Conservation (phyloP, 2,888 invertebrate species). For the Hesperia comma region DNA sequence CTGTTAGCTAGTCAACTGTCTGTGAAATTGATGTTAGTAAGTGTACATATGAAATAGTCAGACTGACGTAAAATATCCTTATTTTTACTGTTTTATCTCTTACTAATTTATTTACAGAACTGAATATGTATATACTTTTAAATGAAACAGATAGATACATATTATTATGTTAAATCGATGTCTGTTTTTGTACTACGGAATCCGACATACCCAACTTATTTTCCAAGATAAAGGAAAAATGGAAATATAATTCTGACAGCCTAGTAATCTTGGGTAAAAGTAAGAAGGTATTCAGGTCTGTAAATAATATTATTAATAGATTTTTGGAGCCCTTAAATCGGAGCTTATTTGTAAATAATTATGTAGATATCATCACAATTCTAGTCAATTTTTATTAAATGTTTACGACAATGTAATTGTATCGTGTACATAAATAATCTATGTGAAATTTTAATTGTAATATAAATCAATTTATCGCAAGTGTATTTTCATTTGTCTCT, state of each 20-base stretch:
- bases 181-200: too few species aligned
- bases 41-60: slow-evolving; percentile 55
- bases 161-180: too few species aligned
- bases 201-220: too few species aligned
- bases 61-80: slow-evolving; percentile 64
- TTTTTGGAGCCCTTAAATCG: slow-evolving; percentile 53
- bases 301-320: slow-evolving; percentile 24
- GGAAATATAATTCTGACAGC: background rate
- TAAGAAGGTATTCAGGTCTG: slow-evolving; percentile 8
- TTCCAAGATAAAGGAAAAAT: too few species aligned
- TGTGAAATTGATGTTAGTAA: slow-evolving; percentile 35
- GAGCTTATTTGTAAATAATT: slow-evolving; percentile 81
- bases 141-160: too few species aligned
- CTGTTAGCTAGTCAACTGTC: slow-evolving; percentile 44
- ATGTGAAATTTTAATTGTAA: slow-evolving; percentile 71
- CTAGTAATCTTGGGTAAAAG: background rate
- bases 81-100: slow-evolving; percentile 14
- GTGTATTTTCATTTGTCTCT: slow-evolving; percentile 41
- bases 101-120: slow-evolving; percentile 20
- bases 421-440: slow-evolving; percentile 71
- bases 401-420: slow-evolving; percentile 82
- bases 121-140: background rate
- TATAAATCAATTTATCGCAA: slow-evolving; percentile 70
- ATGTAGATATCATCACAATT: slow-evolving; percentile 73
- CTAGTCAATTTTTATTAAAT: slow-evolving; percentile 82